Evolutionary conservation across 1,140 invertebrate species (phyloP), one percentile per base, ranked within the genome.

Genomic region (Arctopsyche grandis): DNA sequence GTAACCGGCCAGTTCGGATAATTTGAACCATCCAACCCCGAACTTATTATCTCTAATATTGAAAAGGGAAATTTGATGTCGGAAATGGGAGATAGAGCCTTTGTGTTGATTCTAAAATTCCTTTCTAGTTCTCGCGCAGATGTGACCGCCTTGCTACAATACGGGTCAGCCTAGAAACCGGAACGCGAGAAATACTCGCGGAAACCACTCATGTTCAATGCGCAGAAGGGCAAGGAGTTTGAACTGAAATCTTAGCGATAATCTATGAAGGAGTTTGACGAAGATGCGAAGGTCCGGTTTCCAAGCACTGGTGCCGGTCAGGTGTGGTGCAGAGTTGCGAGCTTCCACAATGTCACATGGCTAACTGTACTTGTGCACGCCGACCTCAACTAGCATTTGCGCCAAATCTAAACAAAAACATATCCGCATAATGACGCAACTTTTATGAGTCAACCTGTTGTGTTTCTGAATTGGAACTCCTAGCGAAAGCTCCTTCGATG

Each of bases 131-230:
- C 24, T 12, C 21, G 63, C 21, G 21, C 21, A 66, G 24, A 66
- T 66, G 63, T 66, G 63, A 66, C 63, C 63, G 63, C 63, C 24
- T 66, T 66, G 63, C 63, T 14, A 66, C 63, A 66, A 66, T 66
- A 22, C 63, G 21, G 63, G 63, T 66, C 63, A 66, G 12, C 22
- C 7, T 26, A 66, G 63, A 66, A 66, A 66, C 63, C 63, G 63
- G 63, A 66, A 66, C 63, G 63, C 21, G 63, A 9, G 9, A 5
- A 12, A 66, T 24, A 22, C 21, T 60, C 16, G 56, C 56, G 56
- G 56, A 60, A 60, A 38, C 29, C 29, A 38, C 29, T 38, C 29
- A 7, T 38, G 29, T 7, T 7, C 29, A 38, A 38, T 38, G 29
- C 29, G 7, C 29, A 38, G 29, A 38, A 38, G 48, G 48, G 48